Evolutionary conservation across 2,113 vertebrate species (phyloP).

Genomic region (Connochaetes taurinus): DNA sequence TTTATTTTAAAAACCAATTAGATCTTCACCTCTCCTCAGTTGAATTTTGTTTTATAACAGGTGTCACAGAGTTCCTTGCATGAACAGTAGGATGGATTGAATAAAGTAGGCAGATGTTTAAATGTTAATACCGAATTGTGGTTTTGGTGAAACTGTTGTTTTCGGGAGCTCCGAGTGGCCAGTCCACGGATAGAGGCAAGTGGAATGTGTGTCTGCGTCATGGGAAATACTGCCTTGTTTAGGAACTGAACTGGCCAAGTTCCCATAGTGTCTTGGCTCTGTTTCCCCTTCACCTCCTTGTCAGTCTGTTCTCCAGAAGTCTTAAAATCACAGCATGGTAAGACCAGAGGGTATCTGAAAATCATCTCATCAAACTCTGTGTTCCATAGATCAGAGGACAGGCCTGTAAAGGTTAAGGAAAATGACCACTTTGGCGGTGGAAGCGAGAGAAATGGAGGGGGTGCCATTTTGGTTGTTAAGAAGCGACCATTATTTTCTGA

Average conservation of each 20-base stretch:
- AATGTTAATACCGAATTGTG: not conserved
- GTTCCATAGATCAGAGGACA: conserved; percentile 2
- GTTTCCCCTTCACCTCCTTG: not conserved
- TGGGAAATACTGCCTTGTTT: not conserved
- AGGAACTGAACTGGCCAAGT: not conserved
- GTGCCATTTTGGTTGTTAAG: not conserved
- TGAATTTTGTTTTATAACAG: not conserved
- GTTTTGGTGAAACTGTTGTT: not conserved
- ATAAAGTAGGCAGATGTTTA: not conserved
- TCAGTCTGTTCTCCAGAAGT: not conserved
- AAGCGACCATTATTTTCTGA: conserved; percentile 30
- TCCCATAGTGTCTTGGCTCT: not conserved
- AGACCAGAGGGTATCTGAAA: not conserved
- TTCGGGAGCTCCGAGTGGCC: rapidly evolving
- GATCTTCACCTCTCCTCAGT: not conserved
- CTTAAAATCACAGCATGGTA: not conserved
- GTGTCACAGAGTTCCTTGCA: not conserved
- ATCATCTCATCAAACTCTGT: not conserved
- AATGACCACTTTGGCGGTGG: not conserved
- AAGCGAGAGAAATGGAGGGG: not conserved
- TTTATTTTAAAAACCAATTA: not conserved
- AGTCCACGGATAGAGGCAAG: not conserved
- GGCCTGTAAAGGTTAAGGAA: not conserved
- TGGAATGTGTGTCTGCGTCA: not conserved
- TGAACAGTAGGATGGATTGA: not conserved